phyloP scores from a whole-genome alignment of 2,113 vertebrate species.

The Gadus chalcogrammus region DNA sequence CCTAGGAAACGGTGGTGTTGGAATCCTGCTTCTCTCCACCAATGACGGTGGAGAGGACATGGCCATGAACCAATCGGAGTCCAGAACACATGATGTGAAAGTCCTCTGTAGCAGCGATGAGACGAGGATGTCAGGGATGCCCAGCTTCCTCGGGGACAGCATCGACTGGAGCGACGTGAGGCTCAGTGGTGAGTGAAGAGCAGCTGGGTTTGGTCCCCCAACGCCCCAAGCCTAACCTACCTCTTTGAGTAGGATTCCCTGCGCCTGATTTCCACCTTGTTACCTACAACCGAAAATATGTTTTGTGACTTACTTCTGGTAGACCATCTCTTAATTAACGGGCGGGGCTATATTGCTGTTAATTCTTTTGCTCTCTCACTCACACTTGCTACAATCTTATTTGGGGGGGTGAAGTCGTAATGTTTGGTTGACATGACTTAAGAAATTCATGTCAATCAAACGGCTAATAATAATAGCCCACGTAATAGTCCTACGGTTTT shows the following conservation, averaged over 20 bases:
- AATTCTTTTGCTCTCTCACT: not conserved
- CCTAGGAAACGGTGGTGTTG: slow-evolving; percentile 57
- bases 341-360: too few relatives aligned
- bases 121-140: slow-evolving; percentile 32
- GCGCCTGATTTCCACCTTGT: too few relatives aligned
- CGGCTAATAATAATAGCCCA: too few relatives aligned
- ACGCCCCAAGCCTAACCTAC: too few relatives aligned
- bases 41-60: slow-evolving; percentile 54
- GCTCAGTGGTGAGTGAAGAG: slow-evolving; percentile 44
- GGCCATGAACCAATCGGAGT: slow-evolving; percentile 44
- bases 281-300: too few relatives aligned
- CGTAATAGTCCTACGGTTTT: too few relatives aligned
- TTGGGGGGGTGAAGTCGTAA: not conserved
- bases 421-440: too few relatives aligned
- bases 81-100: slow-evolving; percentile 48
- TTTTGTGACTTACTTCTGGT: too few relatives aligned
- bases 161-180: slow-evolving; percentile 61
- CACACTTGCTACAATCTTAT: not conserved
- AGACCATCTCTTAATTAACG: too few relatives aligned
- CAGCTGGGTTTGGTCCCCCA: not conserved
- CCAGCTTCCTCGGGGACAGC: slow-evolving; percentile 62
- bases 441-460: too few relatives aligned
- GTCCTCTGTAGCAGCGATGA: not conserved
- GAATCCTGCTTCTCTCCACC: slow-evolving; percentile 52
- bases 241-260: too few relatives aligned